Base-by-base conservation (phyloP, 2,113 vertebrate genomes). In the Forbesichthys papilliferus region DNA sequence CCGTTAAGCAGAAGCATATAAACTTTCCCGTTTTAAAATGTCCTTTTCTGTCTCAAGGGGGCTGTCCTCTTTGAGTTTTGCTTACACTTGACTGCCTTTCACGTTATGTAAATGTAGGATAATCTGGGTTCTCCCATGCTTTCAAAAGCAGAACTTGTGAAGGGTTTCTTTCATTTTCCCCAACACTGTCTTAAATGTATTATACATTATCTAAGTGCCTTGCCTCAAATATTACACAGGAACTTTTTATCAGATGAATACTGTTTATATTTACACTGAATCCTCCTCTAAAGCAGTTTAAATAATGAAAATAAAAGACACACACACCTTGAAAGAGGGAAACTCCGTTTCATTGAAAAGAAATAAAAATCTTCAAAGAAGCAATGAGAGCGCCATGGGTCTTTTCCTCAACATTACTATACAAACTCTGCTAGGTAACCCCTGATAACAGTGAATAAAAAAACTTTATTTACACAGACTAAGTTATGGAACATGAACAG, bases 301-400 rank as follows among this genome's bases (percentile, higher is more conserved):
- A 11, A 63, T 36, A 56, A 36, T 46, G 34, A 48, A 48, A 53
- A 33, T 59, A 5, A 66, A 78, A 80, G 36, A 81, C 85, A 0
- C 47, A 83, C 78, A 80, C 80, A 64, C 3, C 33, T 27, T 53
- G 46, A 12, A 53, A 64, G 64, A 58, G 64, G 51, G 64, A 61
- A 80, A 75, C 69, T 42, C 59, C 64, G 47, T 61, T 77, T 78
- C 74, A 74, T 66, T 81, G 71, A 68, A 86, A 86, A 88, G 2
- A 27, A 27, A 86, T 66, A 76, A 68, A 78, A 33, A 76, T 84
- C 82, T 8, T 71, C 48, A 42, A 79, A 64, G 77, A 75, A 81
- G 73, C 55, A 80, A 74, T 83, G 76, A 84, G 64, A 76, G 76
- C 80, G 60, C 33, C 52, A 72, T 51, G 48, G 63, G 68, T 57